These are phyloP conservation scores for Acanthurus lineatus DNA, from an alignment of 2,797 vertebrate genomes.

Conservation along the genomic window DNA sequence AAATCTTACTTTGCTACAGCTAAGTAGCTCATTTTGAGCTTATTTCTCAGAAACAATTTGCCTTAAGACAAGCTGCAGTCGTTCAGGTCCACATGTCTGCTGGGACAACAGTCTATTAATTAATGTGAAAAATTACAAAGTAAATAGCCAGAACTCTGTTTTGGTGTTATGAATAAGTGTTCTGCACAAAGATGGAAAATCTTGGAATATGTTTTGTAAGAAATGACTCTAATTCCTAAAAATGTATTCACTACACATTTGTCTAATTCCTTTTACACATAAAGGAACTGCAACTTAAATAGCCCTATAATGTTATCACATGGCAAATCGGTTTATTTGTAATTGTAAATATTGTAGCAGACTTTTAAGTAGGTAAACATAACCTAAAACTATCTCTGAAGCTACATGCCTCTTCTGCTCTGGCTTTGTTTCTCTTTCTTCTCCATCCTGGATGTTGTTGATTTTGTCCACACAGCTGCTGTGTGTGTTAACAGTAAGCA, in stretches of 20 bases:
- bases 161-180: no score
- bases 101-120: no score
- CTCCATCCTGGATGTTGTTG: background rate
- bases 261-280: background rate
- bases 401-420: background rate
- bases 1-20: background rate
- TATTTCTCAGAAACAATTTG: background rate
- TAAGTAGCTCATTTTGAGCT: background rate
- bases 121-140: no score
- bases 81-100: background rate
- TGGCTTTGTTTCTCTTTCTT: background rate
- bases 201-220: no score
- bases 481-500: conserved; percentile 3
- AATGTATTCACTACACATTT: background rate
- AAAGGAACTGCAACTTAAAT: background rate
- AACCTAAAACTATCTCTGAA: background rate
- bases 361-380: background rate
- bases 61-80: background rate
- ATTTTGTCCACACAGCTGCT: conserved; percentile 20
- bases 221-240: background rate
- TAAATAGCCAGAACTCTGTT: no score
- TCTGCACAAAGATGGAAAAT: no score
- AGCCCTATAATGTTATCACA: background rate
- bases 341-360: background rate
- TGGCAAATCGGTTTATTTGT: background rate